These are phyloP conservation scores for Felis chaus DNA, from an alignment of 2,113 vertebrate species.

Conservation along the genomic window DNA sequence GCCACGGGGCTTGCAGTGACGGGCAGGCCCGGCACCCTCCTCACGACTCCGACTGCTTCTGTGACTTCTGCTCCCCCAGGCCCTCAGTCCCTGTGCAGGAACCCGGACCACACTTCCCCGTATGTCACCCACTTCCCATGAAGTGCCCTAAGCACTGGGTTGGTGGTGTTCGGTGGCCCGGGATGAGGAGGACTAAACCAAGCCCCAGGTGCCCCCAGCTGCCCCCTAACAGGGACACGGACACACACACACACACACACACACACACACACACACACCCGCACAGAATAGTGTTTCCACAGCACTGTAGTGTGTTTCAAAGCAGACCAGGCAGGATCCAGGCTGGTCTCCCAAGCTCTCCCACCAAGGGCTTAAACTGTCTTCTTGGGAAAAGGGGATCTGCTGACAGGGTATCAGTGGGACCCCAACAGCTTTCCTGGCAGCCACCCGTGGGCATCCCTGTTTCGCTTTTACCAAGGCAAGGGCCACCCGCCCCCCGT, in stretches of 20 bases:
- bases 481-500: background rate
- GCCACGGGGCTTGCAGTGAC: background rate
- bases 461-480: background rate
- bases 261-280: rapidly evolving
- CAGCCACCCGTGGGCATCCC: background rate
- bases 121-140: rapidly evolving
- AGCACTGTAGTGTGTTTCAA: background rate
- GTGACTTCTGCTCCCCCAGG: background rate
- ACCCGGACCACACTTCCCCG: rapidly evolving
- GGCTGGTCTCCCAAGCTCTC: background rate
- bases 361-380: background rate
- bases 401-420: too few relatives aligned
- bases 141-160: background rate
- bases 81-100: rapidly evolving
- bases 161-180: rapidly evolving
- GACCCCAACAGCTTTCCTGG: background rate
- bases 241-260: background rate
- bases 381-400: background rate
- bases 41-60: background rate
- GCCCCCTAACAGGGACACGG: background rate
- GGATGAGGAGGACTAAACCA: background rate
- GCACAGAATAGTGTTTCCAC: background rate
- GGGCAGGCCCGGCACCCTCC: background rate
- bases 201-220: background rate
- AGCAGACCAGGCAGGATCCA: background rate